These are phyloP conservation scores for Montipora foliosa DNA, from an alignment of 64 coral and sea anemone species.

Conservation along the genomic window DNA sequence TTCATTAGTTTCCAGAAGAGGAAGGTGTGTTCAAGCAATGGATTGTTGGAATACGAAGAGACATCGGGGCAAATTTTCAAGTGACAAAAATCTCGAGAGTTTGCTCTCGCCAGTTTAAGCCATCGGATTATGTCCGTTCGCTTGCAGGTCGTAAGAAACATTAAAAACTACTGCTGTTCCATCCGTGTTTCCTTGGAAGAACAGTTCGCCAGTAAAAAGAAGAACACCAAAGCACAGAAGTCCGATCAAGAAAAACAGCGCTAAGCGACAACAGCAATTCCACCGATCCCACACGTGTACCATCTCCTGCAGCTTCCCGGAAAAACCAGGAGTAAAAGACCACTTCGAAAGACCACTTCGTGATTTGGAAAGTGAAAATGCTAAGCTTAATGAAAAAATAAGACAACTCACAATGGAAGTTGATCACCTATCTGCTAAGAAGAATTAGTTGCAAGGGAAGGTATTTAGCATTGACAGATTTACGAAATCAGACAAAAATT, in stretches of 20 bases:
- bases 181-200: conserved; percentile 55
- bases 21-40: conserved; percentile 53
- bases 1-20: conserved; percentile 66
- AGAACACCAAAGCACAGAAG: conserved; percentile 55
- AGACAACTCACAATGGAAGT: conserved; percentile 22
- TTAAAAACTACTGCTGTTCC: conserved; percentile 29
- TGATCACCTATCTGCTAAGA: conserved; percentile 12
- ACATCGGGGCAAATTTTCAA: not conserved
- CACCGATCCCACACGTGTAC: not conserved
- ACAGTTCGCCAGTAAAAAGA: conserved; percentile 39
- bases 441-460: conserved; percentile 39
- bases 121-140: conserved; percentile 13
- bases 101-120: conserved; percentile 37
- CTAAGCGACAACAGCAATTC: not conserved
- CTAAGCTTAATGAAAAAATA: conserved; percentile 17
- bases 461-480: conserved; percentile 52
- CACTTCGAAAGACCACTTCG: not conserved
- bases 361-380: conserved; percentile 30
- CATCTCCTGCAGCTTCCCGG: not conserved
- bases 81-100: no score
- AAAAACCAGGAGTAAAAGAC: not conserved
- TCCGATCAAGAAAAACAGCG: conserved; percentile 18
- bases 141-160: conserved; percentile 20
- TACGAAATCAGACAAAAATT: conserved; percentile 64
- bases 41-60: conserved; percentile 70